Conservation (phyloP, 2,888 invertebrate genomes). For the Gastracanthus pulcherrimus region DNA sequence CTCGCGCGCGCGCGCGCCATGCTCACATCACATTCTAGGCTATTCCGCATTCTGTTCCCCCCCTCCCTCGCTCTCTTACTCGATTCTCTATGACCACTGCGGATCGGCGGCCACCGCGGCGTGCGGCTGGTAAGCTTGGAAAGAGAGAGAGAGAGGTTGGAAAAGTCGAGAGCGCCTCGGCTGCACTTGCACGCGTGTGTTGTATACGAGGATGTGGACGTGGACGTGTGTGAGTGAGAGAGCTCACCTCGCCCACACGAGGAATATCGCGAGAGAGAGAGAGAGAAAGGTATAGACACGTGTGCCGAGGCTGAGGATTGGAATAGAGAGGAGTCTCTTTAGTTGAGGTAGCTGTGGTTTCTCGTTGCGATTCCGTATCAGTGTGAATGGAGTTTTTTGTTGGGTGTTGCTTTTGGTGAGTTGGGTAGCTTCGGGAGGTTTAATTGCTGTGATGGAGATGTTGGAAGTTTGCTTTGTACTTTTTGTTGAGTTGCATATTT, state of each 20-base stretch:
- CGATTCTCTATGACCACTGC: slow-evolving; percentile 70
- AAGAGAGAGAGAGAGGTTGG: slow-evolving; percentile 68
- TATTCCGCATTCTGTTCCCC: slow-evolving; percentile 78
- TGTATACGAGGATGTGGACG: background rate
- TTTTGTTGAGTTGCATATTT: too few relatives aligned
- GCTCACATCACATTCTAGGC: slow-evolving; percentile 78
- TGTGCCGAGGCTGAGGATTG: background rate
- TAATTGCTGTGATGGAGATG: background rate
- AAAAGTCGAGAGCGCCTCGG: slow-evolving; percentile 65
- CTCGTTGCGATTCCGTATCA: background rate
- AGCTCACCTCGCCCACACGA: slow-evolving; percentile 48
- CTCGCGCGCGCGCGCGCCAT: background rate
- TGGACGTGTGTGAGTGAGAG: slow-evolving; percentile 17
- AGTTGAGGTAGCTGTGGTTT: too few relatives aligned
- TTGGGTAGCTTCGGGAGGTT: too few relatives aligned
- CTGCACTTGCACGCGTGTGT: slow-evolving; percentile 53
- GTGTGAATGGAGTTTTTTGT: background rate
- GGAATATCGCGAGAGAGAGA: slow-evolving; percentile 18
- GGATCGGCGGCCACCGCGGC: slow-evolving; percentile 56
- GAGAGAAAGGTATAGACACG: background rate
- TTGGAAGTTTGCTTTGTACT: too few relatives aligned
- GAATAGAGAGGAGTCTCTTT: too few relatives aligned
- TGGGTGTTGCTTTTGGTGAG: background rate
- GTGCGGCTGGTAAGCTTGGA: too few relatives aligned
- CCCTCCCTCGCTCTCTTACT: slow-evolving; percentile 63